A percentile compares a stretch with the other conserved stretches of the same genome.
These are phyloP conservation scores for Himantopus leucocephalus DNA, from an alignment of 2,113 vertebrate species.

Conservation along the genomic window DNA sequence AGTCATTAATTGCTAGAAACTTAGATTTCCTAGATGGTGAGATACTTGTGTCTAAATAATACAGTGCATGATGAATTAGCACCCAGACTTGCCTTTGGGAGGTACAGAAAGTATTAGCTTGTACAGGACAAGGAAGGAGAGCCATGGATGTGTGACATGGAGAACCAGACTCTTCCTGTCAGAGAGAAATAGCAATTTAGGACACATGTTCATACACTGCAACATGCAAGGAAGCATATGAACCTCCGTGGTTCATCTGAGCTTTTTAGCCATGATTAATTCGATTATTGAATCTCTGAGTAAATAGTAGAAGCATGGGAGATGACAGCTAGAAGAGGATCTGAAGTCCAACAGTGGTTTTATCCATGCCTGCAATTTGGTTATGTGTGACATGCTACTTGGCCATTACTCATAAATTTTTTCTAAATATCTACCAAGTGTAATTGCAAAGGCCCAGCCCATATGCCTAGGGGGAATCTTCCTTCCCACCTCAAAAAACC, in stretches of 20 bases:
- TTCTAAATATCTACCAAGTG: background rate
- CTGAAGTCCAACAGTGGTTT: background rate
- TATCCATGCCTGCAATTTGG: background rate
- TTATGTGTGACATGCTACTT: background rate
- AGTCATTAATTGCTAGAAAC: background rate
- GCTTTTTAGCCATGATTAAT: background rate
- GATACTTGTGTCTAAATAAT: background rate
- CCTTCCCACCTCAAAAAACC: background rate
- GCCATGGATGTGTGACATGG: background rate
- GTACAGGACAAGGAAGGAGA: background rate
- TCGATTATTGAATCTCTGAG: background rate
- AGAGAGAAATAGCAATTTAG: background rate
- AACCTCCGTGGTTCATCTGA: background rate
- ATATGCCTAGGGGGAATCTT: background rate
- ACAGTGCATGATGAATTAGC: background rate
- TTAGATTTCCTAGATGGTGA: background rate
- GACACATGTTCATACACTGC: background rate
- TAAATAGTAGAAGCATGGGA: background rate
- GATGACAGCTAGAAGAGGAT: background rate
- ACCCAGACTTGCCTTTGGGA: background rate
- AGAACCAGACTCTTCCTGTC: background rate
- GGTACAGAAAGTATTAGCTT: background rate
- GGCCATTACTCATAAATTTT: background rate
- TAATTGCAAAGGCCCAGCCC: background rate
- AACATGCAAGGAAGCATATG: background rate